Base-by-base conservation (phyloP, 2,888 invertebrate genomes). In the Phengaris arion region DNA sequence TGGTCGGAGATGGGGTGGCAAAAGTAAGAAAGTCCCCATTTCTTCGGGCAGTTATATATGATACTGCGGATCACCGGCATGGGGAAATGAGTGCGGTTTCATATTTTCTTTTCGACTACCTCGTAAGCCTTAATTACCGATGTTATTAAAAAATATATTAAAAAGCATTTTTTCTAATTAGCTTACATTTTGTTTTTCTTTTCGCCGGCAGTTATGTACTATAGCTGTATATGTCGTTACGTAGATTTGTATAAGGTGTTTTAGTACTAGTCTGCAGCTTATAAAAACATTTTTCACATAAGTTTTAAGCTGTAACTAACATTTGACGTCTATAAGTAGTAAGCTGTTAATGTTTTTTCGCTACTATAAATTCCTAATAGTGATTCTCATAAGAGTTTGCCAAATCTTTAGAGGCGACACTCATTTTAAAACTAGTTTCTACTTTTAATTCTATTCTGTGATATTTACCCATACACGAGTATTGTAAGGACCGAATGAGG, bases 41-140 rank as follows among this genome's bases (percentile, higher is more conserved):
- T 84, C 92, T 91, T 85, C 84, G 86, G 91, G 90, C 90, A 83
- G 84, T 87, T 88, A 84, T 89, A 85, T 86, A 87, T 88, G 89
- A 88, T 89, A 88, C 86, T 86, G 84, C 82, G 86, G 87, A 81
- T 85, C 84, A 89, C 92, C 90, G 45, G 90, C 92, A 91, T 89
- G 87, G 78, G 85, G 83, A 81, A 83, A 85, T 83, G 81, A 83
- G 86, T 82, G 80, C 78, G 74, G 74, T 78, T 81, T 80, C 80
- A 78, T 77, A 79, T 68, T 69, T 75, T 75, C 69, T 57, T 69
- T 45, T 69, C 72, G 52, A 52, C 51, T 72, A 52, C 72, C 72
- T 22, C 72, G 54, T 72, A 72, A 72, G 52, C 72, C 52, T 54
- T 72, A 72, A 72, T 72, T 72, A 72, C 72, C 52, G 72, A 72